A percentile compares a stretch with the other conserved stretches of the same genome.
phyloP scores from a whole-genome alignment of 2,797 vertebrate genomes.

The Chiloscyllium punctatum region DNA sequence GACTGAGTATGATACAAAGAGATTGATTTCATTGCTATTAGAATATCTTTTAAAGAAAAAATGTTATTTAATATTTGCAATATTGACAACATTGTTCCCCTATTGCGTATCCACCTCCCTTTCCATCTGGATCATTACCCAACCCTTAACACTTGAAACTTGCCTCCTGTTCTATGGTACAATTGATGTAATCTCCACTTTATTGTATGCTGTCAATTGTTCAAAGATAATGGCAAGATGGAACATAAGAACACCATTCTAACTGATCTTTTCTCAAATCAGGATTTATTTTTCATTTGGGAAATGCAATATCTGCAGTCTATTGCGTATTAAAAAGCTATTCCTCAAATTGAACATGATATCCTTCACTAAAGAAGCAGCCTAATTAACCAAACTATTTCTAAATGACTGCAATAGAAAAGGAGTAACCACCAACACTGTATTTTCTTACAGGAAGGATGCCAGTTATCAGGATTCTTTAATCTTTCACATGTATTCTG shows the following conservation, averaged over 20 bases:
- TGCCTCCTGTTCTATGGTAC: not conserved
- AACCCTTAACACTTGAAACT: not conserved
- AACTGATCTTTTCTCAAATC: not conserved
- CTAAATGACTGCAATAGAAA: constrained; percentile 13
- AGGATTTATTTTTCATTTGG: not conserved
- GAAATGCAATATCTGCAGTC: not conserved
- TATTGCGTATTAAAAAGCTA: not conserved
- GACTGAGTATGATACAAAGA: not conserved
- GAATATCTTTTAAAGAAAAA: not conserved
- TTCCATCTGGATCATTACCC: not conserved
- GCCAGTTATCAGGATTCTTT: constrained; percentile 12
- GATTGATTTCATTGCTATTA: constrained; percentile 33
- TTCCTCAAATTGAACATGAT: not conserved
- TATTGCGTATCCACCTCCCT: not conserved
- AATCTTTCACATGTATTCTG: not conserved
- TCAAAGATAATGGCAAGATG: not conserved
- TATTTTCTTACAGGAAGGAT: constrained; percentile 25
- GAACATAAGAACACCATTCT: not conserved
- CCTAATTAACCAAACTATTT: not conserved
- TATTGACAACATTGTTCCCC: not conserved
- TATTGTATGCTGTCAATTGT: constrained; percentile 3
- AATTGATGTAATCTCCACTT: not conserved
- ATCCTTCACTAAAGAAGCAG: not conserved
- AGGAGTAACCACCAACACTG: not conserved
- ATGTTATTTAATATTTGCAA: not conserved